Conservation (phyloP, 2,113 vertebrate genomes). For the Oceanodroma tethys region DNA sequence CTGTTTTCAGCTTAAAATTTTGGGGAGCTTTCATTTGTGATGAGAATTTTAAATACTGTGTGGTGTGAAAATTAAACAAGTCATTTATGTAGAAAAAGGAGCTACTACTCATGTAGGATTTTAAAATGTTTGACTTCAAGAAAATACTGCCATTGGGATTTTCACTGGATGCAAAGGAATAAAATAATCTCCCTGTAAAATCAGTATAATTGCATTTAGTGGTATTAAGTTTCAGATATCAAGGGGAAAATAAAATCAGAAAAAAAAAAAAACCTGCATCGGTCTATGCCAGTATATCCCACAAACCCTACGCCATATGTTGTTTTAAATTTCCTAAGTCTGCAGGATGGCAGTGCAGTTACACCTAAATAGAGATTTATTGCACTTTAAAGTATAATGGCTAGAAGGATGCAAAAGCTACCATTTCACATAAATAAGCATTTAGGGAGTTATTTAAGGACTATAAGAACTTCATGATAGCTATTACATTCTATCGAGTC, state of each 20-base stretch:
- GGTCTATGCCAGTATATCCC: background rate
- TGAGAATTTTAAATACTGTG: background rate
- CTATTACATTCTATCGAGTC: background rate
- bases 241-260: background rate
- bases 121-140: background rate
- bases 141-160: background rate
- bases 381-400: background rate
- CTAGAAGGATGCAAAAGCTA: background rate
- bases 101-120: background rate
- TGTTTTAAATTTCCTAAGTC: background rate
- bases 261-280: background rate
- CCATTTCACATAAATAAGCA: background rate
- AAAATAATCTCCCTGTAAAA: background rate
- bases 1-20: background rate
- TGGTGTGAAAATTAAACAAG: background rate
- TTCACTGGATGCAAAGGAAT: background rate
- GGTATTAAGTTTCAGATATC: background rate
- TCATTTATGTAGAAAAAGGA: background rate
- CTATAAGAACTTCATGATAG: background rate
- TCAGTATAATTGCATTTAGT: background rate
- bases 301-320: background rate
- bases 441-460: background rate
- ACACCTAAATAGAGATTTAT: background rate
- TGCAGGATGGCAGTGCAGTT: background rate
- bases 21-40: background rate